Conservation (phyloP, 2,797 vertebrate genomes). For the Rhinichthys osculus region DNA sequence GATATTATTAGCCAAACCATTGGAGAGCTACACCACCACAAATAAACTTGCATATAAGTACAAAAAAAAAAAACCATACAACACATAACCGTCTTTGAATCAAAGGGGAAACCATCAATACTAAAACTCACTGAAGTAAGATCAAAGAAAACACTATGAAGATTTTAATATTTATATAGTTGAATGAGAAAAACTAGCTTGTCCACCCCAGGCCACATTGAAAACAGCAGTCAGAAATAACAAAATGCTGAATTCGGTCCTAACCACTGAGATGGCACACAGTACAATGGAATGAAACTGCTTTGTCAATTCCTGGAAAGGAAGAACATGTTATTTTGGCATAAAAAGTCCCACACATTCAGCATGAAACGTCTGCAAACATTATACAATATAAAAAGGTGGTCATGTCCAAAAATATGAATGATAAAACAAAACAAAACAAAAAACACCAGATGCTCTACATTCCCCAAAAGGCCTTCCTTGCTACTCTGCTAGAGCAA, state of each 20-base stretch:
- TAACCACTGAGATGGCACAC: conserved; percentile 35
- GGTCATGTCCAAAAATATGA: not conserved
- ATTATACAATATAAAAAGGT: conserved; percentile 7
- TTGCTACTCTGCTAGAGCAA: not conserved
- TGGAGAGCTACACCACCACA: conserved; percentile 41
- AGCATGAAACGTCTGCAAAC: not conserved
- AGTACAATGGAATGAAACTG: conserved; percentile 25
- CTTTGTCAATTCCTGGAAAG: conserved; percentile 29
- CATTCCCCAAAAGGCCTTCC: not conserved
- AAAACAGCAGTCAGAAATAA: conserved; percentile 43
- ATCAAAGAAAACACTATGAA: conserved; percentile 42
- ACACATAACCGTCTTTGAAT: not conserved
- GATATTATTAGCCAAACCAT: conserved; percentile 48
- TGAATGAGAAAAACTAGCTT: conserved; percentile 15
- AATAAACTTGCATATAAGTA: conserved; percentile 33
- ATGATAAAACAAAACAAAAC: conserved; percentile 8
- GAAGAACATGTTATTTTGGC: conserved; percentile 9
- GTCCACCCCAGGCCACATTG: conserved; percentile 37
- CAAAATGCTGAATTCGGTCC: conserved; percentile 33
- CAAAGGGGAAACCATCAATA: not conserved
- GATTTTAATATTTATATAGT: conserved; percentile 32
- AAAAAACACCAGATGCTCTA: not conserved
- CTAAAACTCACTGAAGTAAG: not conserved
- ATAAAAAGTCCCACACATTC: conserved; percentile 20
- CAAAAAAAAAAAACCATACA: not conserved